Evolutionary conservation across 2,888 invertebrate species (phyloP).

Genomic region (Subacronicta megacephala): DNA sequence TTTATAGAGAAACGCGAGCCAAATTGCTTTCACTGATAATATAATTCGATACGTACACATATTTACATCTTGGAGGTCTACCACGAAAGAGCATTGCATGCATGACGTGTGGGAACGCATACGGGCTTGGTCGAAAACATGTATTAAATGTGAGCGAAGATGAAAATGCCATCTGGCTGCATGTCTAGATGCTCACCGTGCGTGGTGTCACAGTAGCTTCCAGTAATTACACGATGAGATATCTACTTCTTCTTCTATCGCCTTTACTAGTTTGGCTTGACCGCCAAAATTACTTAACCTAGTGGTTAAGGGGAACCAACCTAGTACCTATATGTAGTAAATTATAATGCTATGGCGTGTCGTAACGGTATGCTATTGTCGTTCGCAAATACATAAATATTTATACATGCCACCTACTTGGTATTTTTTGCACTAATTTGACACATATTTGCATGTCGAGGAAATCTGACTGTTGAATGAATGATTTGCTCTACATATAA

Average conservation of each 20-base stretch:
- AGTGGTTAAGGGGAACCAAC: slow-evolving; percentile 32
- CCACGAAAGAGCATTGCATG: slow-evolving; percentile 31
- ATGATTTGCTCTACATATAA: not conserved
- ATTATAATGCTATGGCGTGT: slow-evolving; percentile 45
- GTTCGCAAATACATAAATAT: slow-evolving; percentile 39
- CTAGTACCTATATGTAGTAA: slow-evolving; percentile 9
- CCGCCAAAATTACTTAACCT: slow-evolving; percentile 36
- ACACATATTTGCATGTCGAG: slow-evolving; percentile 13
- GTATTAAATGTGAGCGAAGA: slow-evolving; percentile 3
- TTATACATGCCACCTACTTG: slow-evolving; percentile 34
- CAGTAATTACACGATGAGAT: not conserved
- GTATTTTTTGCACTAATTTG: slow-evolving; percentile 16
- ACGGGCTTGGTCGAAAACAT: slow-evolving; percentile 4
- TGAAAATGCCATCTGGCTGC: not conserved
- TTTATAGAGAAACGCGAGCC: slow-evolving; percentile 79
- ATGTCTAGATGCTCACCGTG: no score
- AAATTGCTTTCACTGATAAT: slow-evolving; percentile 83
- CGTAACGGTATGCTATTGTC: slow-evolving; percentile 32
- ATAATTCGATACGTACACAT: slow-evolving; percentile 39
- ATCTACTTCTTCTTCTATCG: no score
- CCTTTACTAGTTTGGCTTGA: slow-evolving; percentile 23
- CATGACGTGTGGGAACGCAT: slow-evolving; percentile 18
- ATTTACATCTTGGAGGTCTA: slow-evolving; percentile 30
- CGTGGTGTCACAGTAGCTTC: no score
- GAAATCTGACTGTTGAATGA: not conserved